Percentiles rank a stretch among this genome's conserved stretches.
These are phyloP conservation scores for Crenuchus spilurus DNA, from an alignment of 2,797 vertebrate species.

Conservation along the genomic window DNA sequence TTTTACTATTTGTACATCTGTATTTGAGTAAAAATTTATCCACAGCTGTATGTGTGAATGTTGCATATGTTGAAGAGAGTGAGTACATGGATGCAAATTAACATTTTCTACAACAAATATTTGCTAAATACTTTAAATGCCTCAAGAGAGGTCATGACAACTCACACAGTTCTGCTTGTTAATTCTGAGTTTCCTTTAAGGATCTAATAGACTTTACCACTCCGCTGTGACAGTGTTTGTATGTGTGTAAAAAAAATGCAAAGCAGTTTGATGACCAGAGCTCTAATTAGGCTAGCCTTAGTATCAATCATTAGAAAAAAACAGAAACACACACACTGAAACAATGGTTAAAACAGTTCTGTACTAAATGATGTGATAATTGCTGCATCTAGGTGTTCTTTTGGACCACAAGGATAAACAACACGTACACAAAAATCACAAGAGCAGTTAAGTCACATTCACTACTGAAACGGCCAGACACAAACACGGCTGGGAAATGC, in stretches of 20 bases:
- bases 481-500: constrained; percentile 29
- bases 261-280: constrained; percentile 43
- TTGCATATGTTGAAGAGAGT: constrained; percentile 21
- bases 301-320: constrained; percentile 22
- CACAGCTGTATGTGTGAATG: constrained; percentile 42
- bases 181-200: constrained; percentile 27
- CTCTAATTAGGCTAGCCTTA: constrained; percentile 23
- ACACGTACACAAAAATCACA: constrained; percentile 32
- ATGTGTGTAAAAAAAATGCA: constrained; percentile 12
- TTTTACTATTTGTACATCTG: too few relatives aligned
- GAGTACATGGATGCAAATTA: constrained; percentile 21
- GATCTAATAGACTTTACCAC: constrained; percentile 18
- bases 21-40: too few relatives aligned
- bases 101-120: constrained; percentile 36
- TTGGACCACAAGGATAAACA: constrained; percentile 47
- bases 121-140: constrained; percentile 39
- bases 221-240: constrained; percentile 30
- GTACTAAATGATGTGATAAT: constrained; percentile 50
- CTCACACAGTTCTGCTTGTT: not conserved
- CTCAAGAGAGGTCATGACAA: constrained; percentile 26
- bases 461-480: constrained; percentile 13
- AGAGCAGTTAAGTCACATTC: constrained; percentile 35
- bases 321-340: constrained; percentile 5
- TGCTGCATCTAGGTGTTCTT: constrained; percentile 53
- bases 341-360: constrained; percentile 50